phyloP scores from a whole-genome alignment of 2,113 vertebrate species.

The Corythoichthys haematopterus region DNA sequence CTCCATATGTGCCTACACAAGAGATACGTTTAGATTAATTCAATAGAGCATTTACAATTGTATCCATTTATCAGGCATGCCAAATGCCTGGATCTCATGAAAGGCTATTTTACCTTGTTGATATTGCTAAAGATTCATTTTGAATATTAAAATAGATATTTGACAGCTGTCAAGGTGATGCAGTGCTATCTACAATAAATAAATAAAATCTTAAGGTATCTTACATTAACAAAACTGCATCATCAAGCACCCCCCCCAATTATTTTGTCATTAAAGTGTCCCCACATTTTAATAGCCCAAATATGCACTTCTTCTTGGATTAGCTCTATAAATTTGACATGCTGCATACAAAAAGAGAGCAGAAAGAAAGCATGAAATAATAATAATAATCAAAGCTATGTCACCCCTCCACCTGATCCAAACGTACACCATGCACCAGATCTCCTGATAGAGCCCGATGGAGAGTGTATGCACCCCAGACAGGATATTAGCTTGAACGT shows the following conservation, averaged over 20 bases:
- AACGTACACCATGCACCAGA: slow-evolving; percentile 34
- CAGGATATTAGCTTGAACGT: slow-evolving; percentile 71
- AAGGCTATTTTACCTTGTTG: background rate
- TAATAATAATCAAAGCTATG: slow-evolving; percentile 5
- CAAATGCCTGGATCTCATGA: slow-evolving; percentile 4
- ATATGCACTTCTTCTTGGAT: slow-evolving; percentile 16
- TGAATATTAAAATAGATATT: background rate
- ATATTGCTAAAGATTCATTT: background rate
- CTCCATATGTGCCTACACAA: slow-evolving; percentile 30
- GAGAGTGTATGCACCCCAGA: slow-evolving; percentile 44
- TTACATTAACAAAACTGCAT: background rate
- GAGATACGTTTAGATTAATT: slow-evolving; percentile 19
- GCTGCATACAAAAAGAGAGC: slow-evolving; percentile 32
- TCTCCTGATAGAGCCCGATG: slow-evolving; percentile 60
- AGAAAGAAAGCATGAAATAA: slow-evolving; percentile 59
- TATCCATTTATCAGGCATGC: slow-evolving; percentile 14
- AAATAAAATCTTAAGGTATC: background rate
- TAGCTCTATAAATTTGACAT: slow-evolving; percentile 43
- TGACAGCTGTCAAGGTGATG: background rate
- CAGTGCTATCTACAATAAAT: background rate
- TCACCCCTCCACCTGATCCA: slow-evolving; percentile 44
- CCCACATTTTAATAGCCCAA: slow-evolving; percentile 1
- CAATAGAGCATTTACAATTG: slow-evolving; percentile 19
- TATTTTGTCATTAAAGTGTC: background rate
- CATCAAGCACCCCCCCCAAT: background rate